Base-by-base conservation (phyloP, 2,888 invertebrate genomes). In the Koerneria pararmatus region DNA sequence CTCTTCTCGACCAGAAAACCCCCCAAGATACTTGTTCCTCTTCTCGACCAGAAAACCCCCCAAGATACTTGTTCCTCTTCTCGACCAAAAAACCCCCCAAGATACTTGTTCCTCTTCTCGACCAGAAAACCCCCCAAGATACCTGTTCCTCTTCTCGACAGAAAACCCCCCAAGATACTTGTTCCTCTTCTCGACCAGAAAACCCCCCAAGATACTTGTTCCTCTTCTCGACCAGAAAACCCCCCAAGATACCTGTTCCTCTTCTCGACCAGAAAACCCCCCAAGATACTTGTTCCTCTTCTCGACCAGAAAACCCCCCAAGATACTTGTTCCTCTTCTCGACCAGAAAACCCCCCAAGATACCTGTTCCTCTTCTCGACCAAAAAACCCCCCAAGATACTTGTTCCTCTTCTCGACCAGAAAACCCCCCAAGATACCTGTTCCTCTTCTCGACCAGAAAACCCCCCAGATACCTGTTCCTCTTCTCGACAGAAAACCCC, bases 61-160 rank as follows among this genome's bases (percentile, higher is more conserved):
- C 57, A 59, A 29, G 54, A 32, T 54, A 85, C 85, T 86, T 80
- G 79, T 87, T 87, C 53, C 87, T 78, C 77, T 87, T 87, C 76
- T 87, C 87, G 2, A 64, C 64, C 64, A 65, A 65, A 35, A 6
- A 11, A 31, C 15, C 19, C 22, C 11, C 56, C 57, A 59, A 29
- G 54, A 32, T 54, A 85, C 85, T 86, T 80, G 79, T 87, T 87
- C 53, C 87, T 78, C 77, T 87, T 87, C 76, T 87, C 87, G 2
- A 64, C 64, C 64, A 65, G 61, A 35, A 6, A 11, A 31, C 15
- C 19, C 22, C 11, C 56, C 57, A 59, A 29, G 54, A 32, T 54
- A 85, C 85, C 86, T 80, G 79, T 87, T 87, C 53, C 87, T 78
- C 77, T 87, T 87, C 76, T 87, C 87, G 2, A 64, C 64, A 65